Base-by-base conservation (phyloP, 2,888 invertebrate species). In the Portevinia maculata region DNA sequence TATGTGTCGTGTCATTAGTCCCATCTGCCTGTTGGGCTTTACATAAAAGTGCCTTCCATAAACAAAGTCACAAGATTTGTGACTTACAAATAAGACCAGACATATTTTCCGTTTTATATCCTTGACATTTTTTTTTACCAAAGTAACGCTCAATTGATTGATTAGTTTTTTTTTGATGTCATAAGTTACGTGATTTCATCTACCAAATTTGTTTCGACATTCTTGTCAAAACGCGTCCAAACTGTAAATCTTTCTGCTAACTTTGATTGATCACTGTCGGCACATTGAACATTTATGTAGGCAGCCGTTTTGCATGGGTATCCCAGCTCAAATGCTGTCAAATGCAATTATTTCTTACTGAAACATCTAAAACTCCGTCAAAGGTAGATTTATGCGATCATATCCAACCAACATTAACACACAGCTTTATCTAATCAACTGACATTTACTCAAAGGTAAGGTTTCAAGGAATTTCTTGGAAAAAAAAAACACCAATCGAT, bases 231-330 rank as follows among this genome's bases (percentile, higher is more conserved):
- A n/a, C n/a, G 19, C 11, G 19, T 46, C 8, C 7, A 44, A 19
- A 21, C 44, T 17, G 34, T 19, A 32, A 8, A 24, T 46, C 15
- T 19, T 1, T 39, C 30, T 46, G 28, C 48, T 13, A 41, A 70
- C 44, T 32, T 37, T 70, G 70, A 70, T 60, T 60, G 70, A 70
- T 70, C 50, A 50, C 50, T 59, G 70, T 50, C 70, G 70, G 70
- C 62, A 53, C 21, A 24, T 28, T 44, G 44, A 34, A 62, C 24
- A 48, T 46, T 3, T 24, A 2, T 2, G 13, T 34, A 7, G 2
- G 1, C 34, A 7, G 4, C 39, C 21, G n/a, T 17, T 46, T 17
- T 24, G 15, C 17, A 44, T 41, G 13, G 17, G 28, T 28, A 24
- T 15, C 30, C 9, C 11, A 4, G 9, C 24, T 17, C 21, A 11